Evolutionary conservation across 1,140 invertebrate genomes (phyloP), one percentile per base, ranked within the genome.

Genomic region (Polypedilum pembai): DNA sequence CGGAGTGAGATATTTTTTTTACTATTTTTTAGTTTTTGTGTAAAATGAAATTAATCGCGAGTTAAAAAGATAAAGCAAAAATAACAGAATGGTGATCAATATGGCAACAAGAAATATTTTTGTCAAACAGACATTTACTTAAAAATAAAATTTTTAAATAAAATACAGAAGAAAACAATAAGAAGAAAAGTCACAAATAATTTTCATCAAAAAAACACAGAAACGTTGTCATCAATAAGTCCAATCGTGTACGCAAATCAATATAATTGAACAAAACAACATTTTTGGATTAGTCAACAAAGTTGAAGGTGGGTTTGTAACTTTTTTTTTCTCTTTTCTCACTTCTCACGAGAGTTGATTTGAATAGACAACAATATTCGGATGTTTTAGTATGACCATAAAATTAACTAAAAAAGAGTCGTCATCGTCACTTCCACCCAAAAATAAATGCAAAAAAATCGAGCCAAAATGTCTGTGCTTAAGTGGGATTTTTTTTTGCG

Each of bases 401-500:
- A 56, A 56, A 33, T 33, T 33, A 3, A 33, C 24, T 3, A 33
- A 56, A 56, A 12, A 56, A 56, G 45, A 12, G 24, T 33, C 24
- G 5, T 33, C 24, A 10, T 69, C 65, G 65, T 21, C 65, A 69
- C 17, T 18, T 69, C 65, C 17, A 69, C 65, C 65, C 65, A 21
- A 69, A 69, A 56, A 56, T n/a, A 56, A 56, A 56, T 56, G 45
- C 45, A 56, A 56, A 56, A 8, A 56, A 12, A 56, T n/a, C 12
- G 45, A 56, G 65, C 65, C 65, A 69, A n/a, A n/a, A 69, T 69
- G 65, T 69, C 65, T 69, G 65, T 8, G 17, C 18, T 69, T 69
- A 69, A 69, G 65, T 69, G 65, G 65, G 65, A n/a, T 69, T 69
- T 69, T n/a, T 65, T 18, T 21, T 69, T 21, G 65, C 65, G 65